phyloP scores from a whole-genome alignment of 2,888 invertebrate species.

The Lysandra bellargus region DNA sequence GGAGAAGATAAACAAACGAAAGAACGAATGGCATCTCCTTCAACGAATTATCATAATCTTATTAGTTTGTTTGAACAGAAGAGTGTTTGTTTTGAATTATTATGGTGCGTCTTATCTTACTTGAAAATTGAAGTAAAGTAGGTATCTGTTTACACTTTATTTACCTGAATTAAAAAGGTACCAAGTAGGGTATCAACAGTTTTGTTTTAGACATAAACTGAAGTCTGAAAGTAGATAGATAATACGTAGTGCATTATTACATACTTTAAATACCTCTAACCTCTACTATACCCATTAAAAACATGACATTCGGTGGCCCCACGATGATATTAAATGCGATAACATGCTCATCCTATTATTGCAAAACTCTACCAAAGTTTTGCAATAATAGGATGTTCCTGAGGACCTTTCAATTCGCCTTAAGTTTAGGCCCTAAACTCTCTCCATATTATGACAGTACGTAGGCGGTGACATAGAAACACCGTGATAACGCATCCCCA shows the following conservation, averaged over 20 bases:
- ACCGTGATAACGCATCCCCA: constrained; percentile 3
- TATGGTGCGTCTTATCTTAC: constrained; percentile 41
- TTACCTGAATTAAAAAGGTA: not conserved
- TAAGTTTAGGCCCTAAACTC: no score
- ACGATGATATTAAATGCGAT: no score
- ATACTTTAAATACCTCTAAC: no score
- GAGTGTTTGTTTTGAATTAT: constrained; percentile 21
- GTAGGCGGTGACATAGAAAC: not conserved
- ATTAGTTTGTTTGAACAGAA: constrained; percentile 8
- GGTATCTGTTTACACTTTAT: not conserved
- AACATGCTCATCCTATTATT: not conserved
- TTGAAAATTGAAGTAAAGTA: not conserved
- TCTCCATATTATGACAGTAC: not conserved
- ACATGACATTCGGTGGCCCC: no score
- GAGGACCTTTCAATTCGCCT: no score
- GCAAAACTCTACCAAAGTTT: not conserved
- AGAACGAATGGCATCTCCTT: constrained; percentile 9
- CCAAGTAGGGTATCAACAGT: not conserved
- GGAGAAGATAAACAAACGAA: constrained; percentile 19
- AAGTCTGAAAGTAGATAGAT: no score
- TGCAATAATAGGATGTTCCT: no score
- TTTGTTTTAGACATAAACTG: no score
- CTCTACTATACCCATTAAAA: no score
- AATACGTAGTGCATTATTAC: no score
- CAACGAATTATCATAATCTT: constrained; percentile 19